Conservation (phyloP, 2,888 invertebrate genomes). For the Pseudeuparius sepicola region DNA sequence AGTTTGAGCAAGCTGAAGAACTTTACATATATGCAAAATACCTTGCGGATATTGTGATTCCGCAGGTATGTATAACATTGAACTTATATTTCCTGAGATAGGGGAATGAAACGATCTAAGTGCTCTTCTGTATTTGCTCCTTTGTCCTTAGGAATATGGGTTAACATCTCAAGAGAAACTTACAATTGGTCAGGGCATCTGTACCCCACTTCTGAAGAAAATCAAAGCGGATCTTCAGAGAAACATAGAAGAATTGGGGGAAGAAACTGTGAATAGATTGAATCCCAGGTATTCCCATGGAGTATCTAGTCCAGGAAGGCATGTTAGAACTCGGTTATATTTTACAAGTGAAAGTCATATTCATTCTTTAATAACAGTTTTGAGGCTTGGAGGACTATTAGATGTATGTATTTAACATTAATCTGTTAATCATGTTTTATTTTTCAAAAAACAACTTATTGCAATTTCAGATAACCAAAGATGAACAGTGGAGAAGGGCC, state of each 20-base stretch:
- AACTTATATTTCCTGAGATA: too few species aligned
- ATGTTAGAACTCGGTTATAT: constrained; percentile 96
- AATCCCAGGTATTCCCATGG: constrained; percentile 98
- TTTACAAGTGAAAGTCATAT: constrained; percentile 99
- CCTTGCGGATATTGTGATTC: constrained; percentile 96
- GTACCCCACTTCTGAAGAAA: constrained; percentile 91
- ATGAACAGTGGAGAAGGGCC: constrained; percentile 96
- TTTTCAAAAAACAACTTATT: constrained; percentile 2
- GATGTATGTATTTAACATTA: constrained; percentile 50
- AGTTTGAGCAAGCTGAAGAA: constrained; percentile 87
- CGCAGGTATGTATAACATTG: constrained; percentile 78
- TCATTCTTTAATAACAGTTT: constrained; percentile 91
- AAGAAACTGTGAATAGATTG: constrained; percentile 89
- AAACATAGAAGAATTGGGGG: constrained; percentile 82
- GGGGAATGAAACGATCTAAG: too few species aligned
- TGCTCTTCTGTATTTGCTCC: too few species aligned
- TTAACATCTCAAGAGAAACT: constrained; percentile 91
- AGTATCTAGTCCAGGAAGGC: constrained; percentile 94
- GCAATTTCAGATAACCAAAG: constrained; percentile 43
- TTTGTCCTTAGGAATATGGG: constrained; percentile 74
- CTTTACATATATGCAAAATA: constrained; percentile 93
- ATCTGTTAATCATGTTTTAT: constrained; percentile 5
- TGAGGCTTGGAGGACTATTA: constrained; percentile 84
- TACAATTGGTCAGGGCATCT: constrained; percentile 94
- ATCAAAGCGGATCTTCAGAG: constrained; percentile 89